phyloP scores from a whole-genome alignment of 64 coral and sea anemone genomes.

The Astreopora myriophthalma region DNA sequence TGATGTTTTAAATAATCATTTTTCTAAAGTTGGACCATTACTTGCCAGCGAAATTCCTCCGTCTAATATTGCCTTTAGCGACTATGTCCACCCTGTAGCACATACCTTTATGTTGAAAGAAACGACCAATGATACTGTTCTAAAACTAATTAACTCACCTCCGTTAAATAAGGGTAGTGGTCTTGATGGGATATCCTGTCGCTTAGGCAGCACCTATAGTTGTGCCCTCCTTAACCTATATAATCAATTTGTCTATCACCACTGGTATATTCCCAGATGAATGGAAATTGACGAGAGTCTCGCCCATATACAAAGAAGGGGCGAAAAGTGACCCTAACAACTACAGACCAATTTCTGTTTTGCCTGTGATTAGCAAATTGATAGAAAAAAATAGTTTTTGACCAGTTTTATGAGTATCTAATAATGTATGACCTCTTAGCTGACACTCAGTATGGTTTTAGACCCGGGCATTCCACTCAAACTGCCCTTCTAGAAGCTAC shows the following conservation, averaged over 20 bases:
- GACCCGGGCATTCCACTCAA: no score
- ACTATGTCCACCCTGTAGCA: not conserved
- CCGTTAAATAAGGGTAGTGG: not conserved
- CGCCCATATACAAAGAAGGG: not conserved
- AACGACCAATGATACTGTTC: not conserved
- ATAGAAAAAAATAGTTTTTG: not conserved
- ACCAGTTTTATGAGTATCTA: not conserved
- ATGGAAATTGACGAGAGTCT: not conserved
- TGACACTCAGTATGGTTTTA: not conserved
- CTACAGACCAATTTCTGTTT: no score
- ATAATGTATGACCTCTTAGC: not conserved
- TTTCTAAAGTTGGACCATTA: not conserved
- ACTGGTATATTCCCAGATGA: not conserved
- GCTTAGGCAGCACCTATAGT: not conserved
- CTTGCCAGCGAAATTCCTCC: not conserved
- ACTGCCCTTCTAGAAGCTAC: no score
- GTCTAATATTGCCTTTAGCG: slow-evolving; percentile 1
- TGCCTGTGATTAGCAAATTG: no score
- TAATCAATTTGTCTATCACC: not conserved
- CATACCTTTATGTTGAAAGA: not conserved
- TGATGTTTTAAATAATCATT: slow-evolving; percentile 18
- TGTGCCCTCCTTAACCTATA: not conserved
- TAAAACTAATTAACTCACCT: not conserved
- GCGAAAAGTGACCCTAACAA: not conserved
- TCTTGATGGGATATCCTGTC: not conserved